phyloP scores from a whole-genome alignment of 2,888 invertebrate species.

The Rapana venosa region DNA sequence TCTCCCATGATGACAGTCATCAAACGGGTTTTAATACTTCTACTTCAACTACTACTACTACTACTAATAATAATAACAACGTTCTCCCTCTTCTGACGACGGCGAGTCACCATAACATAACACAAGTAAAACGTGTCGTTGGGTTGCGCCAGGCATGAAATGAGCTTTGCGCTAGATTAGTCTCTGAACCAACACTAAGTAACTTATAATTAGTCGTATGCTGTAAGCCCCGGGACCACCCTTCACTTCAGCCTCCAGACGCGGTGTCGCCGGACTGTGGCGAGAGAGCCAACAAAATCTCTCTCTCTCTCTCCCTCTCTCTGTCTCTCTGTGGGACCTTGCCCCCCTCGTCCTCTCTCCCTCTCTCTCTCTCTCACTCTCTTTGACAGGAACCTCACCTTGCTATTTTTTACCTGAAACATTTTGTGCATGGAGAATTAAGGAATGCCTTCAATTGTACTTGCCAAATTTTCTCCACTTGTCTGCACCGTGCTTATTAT shows the following conservation, averaged over 20 bases:
- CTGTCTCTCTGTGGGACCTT: not conserved
- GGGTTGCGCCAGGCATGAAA: not conserved
- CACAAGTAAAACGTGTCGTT: not conserved
- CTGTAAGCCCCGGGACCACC: conserved; percentile 4
- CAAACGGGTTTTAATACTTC: too few relatives aligned
- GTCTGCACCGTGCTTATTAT: not conserved
- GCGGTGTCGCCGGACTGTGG: not conserved
- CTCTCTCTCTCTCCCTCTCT: too few relatives aligned
- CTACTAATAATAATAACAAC: too few relatives aligned
- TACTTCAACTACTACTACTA: too few relatives aligned
- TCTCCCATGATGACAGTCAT: too few relatives aligned
- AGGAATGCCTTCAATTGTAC: not conserved
- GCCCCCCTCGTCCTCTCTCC: too few relatives aligned
- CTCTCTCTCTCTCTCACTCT: too few relatives aligned
- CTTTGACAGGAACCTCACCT: too few relatives aligned
- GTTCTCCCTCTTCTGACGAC: not conserved
- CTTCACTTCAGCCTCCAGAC: not conserved
- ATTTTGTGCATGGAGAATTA: not conserved
- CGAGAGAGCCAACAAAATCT: not conserved
- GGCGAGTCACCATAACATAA: not conserved
- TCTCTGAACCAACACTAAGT: conserved; percentile 23
- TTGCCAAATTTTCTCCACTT: conserved; percentile 17
- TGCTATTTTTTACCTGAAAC: too few relatives aligned
- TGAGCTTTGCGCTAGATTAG: conserved; percentile 8
- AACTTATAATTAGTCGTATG: conserved; percentile 25